Percentiles rank a stretch among this genome's conserved stretches.
These are phyloP conservation scores for Alcis repandata DNA, from an alignment of 2,888 invertebrate genomes.

Conservation along the genomic window DNA sequence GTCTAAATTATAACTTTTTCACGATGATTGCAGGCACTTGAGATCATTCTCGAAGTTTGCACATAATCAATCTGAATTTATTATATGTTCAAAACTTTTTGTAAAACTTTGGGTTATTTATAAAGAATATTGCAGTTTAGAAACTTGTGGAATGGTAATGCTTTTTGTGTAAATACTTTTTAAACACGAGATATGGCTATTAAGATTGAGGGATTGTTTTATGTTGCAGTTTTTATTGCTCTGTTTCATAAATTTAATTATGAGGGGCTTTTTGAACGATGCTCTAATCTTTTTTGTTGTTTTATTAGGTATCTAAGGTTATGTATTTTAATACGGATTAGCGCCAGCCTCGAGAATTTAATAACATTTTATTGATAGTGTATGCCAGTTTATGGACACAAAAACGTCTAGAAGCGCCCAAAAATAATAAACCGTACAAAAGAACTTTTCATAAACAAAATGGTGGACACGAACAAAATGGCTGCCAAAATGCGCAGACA, in stretches of 20 bases:
- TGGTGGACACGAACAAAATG: conserved; percentile 68
- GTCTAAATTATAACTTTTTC: conserved; percentile 44
- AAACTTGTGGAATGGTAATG: conserved; percentile 22
- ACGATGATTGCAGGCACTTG: conserved; percentile 40
- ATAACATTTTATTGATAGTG: conserved; percentile 13
- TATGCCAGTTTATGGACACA: conserved; percentile 26
- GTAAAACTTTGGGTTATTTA: conserved; percentile 24
- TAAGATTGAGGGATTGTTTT: conserved; percentile 13
- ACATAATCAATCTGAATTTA: conserved; percentile 46
- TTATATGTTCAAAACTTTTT: conserved; percentile 24
- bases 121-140: conserved; percentile 15
- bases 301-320: not conserved
- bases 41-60: conserved; percentile 41
- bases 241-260: conserved; percentile 1
- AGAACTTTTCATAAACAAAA: conserved; percentile 67
- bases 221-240: conserved; percentile 7
- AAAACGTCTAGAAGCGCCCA: conserved; percentile 25
- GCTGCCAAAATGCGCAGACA: conserved; percentile 71
- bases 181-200: conserved; percentile 20
- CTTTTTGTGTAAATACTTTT: conserved; percentile 20
- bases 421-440: conserved; percentile 49
- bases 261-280: not conserved
- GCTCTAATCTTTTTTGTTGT: not conserved
- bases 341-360: conserved; percentile 7
- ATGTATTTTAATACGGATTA: conserved; percentile 4